Evolutionary conservation across 37 sponge, comb jelly and placozoan species (phyloP).

Genomic region (Hexactinellida sp.): DNA sequence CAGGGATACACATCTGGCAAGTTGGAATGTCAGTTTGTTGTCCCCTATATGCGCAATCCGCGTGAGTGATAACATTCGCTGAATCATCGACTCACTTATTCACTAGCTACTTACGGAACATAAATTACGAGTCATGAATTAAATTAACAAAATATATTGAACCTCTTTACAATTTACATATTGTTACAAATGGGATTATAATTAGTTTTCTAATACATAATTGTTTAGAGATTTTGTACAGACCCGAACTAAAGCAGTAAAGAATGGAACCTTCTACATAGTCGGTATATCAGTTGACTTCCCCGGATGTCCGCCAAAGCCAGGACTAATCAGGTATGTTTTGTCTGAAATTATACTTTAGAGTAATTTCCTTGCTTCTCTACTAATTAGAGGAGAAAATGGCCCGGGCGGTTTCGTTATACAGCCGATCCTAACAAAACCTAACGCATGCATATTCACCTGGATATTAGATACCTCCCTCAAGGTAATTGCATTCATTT

Average conservation of each 20-base stretch:
- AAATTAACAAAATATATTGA: too few relatives aligned
- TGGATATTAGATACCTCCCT: conserved; percentile 13
- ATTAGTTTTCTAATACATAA: too few relatives aligned
- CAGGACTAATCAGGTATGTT: background rate
- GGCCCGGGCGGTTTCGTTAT: background rate
- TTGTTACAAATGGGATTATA: too few relatives aligned
- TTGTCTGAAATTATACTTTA: background rate
- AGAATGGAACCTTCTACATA: background rate
- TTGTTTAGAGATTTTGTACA: conserved; percentile 16
- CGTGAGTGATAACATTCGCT: background rate
- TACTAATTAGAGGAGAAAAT: background rate
- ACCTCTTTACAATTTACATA: too few relatives aligned
- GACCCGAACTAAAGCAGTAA: background rate
- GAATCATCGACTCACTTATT: too few relatives aligned
- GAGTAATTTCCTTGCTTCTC: background rate
- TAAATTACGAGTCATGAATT: too few relatives aligned
- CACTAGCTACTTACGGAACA: too few relatives aligned
- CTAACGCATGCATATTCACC: background rate
- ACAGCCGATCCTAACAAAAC: background rate
- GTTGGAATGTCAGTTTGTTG: background rate
- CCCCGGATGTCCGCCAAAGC: background rate
- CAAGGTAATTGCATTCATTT: background rate
- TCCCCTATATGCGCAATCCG: background rate
- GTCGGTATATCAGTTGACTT: background rate
- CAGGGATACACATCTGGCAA: background rate